Conservation (phyloP, 1,140 invertebrate genomes). For the Hylaeus anthracinus region DNA sequence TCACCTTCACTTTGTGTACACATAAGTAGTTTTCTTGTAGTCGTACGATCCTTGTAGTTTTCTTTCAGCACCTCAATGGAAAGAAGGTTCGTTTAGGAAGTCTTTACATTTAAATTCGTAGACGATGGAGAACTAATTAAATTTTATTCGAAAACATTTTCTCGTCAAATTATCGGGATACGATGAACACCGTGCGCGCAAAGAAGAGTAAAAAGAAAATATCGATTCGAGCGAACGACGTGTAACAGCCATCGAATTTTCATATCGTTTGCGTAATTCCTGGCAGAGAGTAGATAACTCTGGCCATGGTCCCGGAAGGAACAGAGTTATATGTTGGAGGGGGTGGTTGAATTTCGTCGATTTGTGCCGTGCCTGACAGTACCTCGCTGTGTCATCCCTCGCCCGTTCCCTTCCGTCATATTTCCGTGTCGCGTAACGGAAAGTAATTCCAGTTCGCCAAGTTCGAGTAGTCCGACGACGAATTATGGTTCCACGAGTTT, state of each 20-base stretch:
- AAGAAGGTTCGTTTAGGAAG: too few relatives aligned
- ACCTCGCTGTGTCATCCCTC: conserved; percentile 65
- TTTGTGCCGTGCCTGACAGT: conserved; percentile 68
- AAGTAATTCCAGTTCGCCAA: conserved; percentile 34
- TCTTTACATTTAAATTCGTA: too few relatives aligned
- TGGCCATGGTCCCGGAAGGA: conserved; percentile 3
- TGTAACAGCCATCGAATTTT: neutral
- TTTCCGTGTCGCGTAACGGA: conserved; percentile 48
- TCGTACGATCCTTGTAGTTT: too few relatives aligned
- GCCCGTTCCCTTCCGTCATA: conserved; percentile 13
- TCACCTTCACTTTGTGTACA: too few relatives aligned
- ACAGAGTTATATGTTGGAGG: neutral
- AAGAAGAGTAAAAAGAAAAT: too few relatives aligned
- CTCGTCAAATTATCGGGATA: too few relatives aligned
- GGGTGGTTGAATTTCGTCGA: conserved; percentile 56
- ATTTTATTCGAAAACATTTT: too few relatives aligned
- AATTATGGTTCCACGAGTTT: neutral
- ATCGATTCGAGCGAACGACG: too few relatives aligned
- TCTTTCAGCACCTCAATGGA: too few relatives aligned
- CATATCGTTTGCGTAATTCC: conserved; percentile 34
- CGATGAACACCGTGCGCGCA: too few relatives aligned
- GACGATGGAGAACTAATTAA: too few relatives aligned
- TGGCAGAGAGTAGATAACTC: neutral
- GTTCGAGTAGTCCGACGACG: conserved; percentile 13
- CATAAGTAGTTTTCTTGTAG: too few relatives aligned